Conservation (phyloP, 2,888 invertebrate genomes). For the Hypolimnas misippus region DNA sequence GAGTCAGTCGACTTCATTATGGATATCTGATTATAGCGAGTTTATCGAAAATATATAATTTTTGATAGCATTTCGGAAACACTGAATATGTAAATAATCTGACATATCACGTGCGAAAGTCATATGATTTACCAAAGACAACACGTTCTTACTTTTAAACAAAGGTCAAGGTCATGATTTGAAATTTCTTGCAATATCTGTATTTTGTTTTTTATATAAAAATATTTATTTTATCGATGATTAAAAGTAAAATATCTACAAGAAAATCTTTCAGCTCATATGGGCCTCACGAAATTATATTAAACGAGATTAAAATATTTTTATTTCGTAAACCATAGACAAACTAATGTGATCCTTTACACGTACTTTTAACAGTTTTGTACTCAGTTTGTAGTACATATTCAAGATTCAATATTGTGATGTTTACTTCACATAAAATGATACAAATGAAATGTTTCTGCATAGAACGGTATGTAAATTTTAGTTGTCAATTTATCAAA, state of each 20-base stretch:
- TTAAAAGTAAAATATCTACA: too few relatives aligned
- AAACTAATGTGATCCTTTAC: constrained; percentile 13
- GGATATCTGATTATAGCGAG: constrained; percentile 32
- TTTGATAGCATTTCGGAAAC: constrained; percentile 50
- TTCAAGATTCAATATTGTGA: not conserved
- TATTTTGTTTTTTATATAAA: not conserved
- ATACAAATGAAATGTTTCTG: not conserved
- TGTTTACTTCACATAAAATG: not conserved
- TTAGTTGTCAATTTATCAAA: constrained; percentile 13
- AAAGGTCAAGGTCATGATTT: constrained; percentile 45
- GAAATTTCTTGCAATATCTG: constrained; percentile 7
- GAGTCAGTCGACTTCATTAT: constrained; percentile 53
- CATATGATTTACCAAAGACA: constrained; percentile 79
- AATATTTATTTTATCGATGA: not conserved
- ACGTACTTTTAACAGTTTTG: constrained; percentile 3
- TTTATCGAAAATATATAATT: constrained; percentile 41
- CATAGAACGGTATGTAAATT: constrained; percentile 22
- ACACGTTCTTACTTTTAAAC: constrained; percentile 44
- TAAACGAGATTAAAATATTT: too few relatives aligned
- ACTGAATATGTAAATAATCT: constrained; percentile 63
- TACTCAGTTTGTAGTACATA: not conserved
- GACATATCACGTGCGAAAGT: constrained; percentile 79
- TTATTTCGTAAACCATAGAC: constrained; percentile 14
- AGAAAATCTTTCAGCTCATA: too few relatives aligned
- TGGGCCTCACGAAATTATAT: too few relatives aligned